These are phyloP conservation scores for Ceyx melanurus DNA, from an alignment of 2,113 vertebrate genomes.

Conservation along the genomic window DNA sequence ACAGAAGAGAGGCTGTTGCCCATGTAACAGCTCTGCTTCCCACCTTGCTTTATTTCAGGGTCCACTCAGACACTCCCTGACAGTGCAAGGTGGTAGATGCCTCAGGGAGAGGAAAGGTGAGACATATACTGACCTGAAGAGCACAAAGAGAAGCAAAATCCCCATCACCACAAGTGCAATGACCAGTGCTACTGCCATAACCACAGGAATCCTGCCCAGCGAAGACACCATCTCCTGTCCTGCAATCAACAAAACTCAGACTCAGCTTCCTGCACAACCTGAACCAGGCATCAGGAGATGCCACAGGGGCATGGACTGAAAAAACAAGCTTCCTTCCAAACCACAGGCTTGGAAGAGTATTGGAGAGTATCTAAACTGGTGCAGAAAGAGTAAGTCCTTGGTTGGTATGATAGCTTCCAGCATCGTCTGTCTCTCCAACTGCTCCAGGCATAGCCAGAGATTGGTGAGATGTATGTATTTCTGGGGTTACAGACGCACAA, in stretches of 20 bases:
- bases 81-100: neutral
- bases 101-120: neutral
- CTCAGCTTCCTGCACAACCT: neutral
- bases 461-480: neutral
- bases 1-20: neutral
- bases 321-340: neutral
- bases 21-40: neutral
- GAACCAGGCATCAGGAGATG: rapidly evolving
- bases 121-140: slow-evolving; percentile 33
- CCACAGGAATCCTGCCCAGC: rapidly evolving
- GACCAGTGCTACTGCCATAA: neutral
- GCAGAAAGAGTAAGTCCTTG: neutral
- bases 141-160: neutral
- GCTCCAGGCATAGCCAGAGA: neutral
- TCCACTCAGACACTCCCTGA: neutral
- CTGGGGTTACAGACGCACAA: rapidly evolving
- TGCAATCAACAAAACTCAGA: neutral
- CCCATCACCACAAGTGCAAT: neutral
- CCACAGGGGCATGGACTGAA: rapidly evolving
- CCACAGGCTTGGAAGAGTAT: neutral
- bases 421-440: rapidly evolving
- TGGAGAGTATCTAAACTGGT: rapidly evolving
- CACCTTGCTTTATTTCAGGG: neutral
- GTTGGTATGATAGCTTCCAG: rapidly evolving
- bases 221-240: neutral